Conservation (phyloP, 2,113 vertebrate genomes). For the Podocnemis expansa region DNA sequence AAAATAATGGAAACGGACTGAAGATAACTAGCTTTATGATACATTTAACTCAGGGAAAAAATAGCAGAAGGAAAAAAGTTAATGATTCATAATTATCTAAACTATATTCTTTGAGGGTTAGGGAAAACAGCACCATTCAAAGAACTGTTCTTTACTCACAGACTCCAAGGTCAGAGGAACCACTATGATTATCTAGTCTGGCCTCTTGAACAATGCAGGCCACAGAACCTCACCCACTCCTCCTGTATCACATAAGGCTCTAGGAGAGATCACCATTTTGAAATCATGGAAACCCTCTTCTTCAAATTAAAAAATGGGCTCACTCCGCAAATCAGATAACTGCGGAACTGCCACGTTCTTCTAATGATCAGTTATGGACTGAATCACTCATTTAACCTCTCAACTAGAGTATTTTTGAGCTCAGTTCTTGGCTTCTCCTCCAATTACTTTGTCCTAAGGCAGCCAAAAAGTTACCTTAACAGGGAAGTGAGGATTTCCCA, state of each 20-base stretch:
- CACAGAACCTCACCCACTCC: too few species aligned
- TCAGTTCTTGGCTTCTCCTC: neutral
- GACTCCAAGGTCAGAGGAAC: too few species aligned
- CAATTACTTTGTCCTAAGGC: neutral
- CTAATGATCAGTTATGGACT: neutral
- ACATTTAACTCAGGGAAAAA: neutral
- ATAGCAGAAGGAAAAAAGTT: neutral
- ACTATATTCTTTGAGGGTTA: too few species aligned
- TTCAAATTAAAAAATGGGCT: neutral
- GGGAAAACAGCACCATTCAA: neutral
- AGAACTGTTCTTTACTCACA: neutral
- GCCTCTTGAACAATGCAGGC: too few species aligned
- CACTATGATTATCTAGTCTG: too few species aligned
- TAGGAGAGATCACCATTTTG: neutral
- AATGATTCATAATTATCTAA: neutral
- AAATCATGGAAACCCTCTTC: neutral
- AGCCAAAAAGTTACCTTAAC: neutral
- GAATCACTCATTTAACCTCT: neutral
- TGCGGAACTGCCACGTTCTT: neutral
- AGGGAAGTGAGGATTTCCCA: neutral
- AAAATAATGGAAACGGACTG: conserved; percentile 51
- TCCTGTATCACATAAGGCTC: neutral
- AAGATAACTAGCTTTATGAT: neutral
- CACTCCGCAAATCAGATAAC: neutral
- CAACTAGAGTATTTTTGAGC: neutral